Conservation (phyloP, 2,888 invertebrate genomes). For the Drosophila niveifrons region DNA sequence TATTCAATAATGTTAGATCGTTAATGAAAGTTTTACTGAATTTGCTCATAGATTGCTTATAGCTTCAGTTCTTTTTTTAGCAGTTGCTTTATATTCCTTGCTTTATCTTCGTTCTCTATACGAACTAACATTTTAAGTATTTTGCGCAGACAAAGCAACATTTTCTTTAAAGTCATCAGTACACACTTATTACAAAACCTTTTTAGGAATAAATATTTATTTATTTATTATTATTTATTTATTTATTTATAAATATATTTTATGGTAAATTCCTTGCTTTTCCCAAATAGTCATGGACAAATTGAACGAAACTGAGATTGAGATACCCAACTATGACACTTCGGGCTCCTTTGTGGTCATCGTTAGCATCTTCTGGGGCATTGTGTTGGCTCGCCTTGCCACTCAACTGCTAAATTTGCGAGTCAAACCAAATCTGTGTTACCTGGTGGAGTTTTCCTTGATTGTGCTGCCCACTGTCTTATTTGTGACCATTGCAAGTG, state of each 20-base stretch:
- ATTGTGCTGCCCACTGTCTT: slow-evolving; percentile 87
- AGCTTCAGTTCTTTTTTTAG: too few relatives aligned
- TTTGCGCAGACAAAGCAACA: background rate
- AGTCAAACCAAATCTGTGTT: slow-evolving; percentile 57
- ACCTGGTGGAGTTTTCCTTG: slow-evolving; percentile 86
- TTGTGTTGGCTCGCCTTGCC: slow-evolving; percentile 1
- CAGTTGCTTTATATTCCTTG: too few relatives aligned
- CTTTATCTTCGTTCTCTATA: too few relatives aligned
- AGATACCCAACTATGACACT: background rate
- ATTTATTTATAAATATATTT: too few relatives aligned
- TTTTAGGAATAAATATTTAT: too few relatives aligned
- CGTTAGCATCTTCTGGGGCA: slow-evolving; percentile 6
- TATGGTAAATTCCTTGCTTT: background rate
- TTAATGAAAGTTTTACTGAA: too few relatives aligned
- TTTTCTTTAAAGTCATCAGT: background rate
- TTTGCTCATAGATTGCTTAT: too few relatives aligned
- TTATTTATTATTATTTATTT: too few relatives aligned
- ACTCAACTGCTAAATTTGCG: background rate
- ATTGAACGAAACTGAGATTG: background rate
- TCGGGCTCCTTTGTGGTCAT: slow-evolving; percentile 1
- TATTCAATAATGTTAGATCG: too few relatives aligned
- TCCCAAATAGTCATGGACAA: background rate
- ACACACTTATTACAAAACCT: background rate
- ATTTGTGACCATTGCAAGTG: slow-evolving; percentile 87
- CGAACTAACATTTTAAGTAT: too few relatives aligned